Base-by-base conservation (phyloP, 2,797 vertebrate species). In the Petrocephalus schoutedeni region DNA sequence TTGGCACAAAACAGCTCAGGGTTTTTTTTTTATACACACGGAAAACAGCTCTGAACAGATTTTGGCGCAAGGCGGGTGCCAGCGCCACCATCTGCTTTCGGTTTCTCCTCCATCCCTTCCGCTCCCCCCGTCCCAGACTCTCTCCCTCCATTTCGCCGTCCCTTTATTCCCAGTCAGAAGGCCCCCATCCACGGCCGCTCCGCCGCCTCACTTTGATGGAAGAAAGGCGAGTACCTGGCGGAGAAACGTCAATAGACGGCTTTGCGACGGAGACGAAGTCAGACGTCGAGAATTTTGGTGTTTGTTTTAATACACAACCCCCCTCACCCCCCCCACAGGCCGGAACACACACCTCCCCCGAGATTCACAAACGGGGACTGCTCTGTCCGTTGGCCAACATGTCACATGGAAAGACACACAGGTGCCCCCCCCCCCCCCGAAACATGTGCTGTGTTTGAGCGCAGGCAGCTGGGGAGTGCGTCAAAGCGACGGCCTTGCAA, bases 41-140 rank as follows among this genome's bases (percentile, higher is more conserved):
- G 94, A 95, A 95, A 95, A 95, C 92, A 92, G 94, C 94, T 95
- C 94, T 93, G 94, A 96, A 95, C 95, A 94, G 95, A 96, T 95
- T 95, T 95, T 90, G 93, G 93, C 92, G 92, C 90, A 90, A 94
- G 93, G 93, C 94, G 94, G 94, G 94, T 95, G 95, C 96, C 96
- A 96, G 93, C 93, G 94, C 91, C 88, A 93, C 95, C 95, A 96
- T 96, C 95, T 96, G 95, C 94, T 96, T 96, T 94, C 93, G 93
- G 92, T 95, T 95, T 94, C 92, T 94, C 0, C 91, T 92, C 56
- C 45, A 57, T 21, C 91, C 92, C 56, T 49, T 58, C 64, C 53
- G 59, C 87, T 49, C 51, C 67, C 67, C 85, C 59, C 88, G 54
- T 80, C 61, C 82, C 36, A 87, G 74, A 41, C 36, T 64, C 86